Evolutionary conservation across 2,888 invertebrate genomes (phyloP).

Genomic region (Parnassius orleans): DNA sequence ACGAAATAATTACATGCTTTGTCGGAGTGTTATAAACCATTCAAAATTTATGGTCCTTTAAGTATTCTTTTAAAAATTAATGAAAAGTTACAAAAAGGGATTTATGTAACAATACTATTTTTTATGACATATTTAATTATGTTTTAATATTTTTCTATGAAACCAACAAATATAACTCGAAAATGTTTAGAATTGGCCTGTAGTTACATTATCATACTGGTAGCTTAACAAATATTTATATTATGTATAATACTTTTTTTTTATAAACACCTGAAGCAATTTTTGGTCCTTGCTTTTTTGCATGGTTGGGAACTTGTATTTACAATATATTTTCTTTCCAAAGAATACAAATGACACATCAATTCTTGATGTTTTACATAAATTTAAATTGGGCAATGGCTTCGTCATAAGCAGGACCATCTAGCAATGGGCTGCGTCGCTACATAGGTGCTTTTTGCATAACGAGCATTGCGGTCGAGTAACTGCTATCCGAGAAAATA

Average conservation of each 20-base stretch:
- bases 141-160: background rate
- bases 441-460: constrained; percentile 69
- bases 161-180: background rate
- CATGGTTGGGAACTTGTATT: constrained; percentile 5
- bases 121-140: constrained; percentile 18
- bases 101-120: background rate
- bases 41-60: background rate
- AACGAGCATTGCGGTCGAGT: constrained; percentile 67
- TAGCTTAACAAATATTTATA: constrained; percentile 11
- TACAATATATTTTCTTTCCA: constrained; percentile 11
- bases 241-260: no score
- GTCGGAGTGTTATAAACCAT: background rate
- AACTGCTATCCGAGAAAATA: constrained; percentile 69
- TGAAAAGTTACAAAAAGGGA: background rate
- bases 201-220: constrained; percentile 1
- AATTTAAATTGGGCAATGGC: constrained; percentile 10
- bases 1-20: no score
- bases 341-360: constrained; percentile 6
- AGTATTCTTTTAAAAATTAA: background rate
- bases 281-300: no score
- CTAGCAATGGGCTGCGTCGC: constrained; percentile 64
- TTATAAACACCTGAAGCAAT: no score
- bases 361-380: constrained; percentile 3
- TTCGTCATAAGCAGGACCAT: constrained; percentile 1
- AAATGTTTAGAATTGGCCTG: background rate